Conservation (phyloP, 92 coral and sea anemone genomes). For the Zoanthus sansibaricus region DNA sequence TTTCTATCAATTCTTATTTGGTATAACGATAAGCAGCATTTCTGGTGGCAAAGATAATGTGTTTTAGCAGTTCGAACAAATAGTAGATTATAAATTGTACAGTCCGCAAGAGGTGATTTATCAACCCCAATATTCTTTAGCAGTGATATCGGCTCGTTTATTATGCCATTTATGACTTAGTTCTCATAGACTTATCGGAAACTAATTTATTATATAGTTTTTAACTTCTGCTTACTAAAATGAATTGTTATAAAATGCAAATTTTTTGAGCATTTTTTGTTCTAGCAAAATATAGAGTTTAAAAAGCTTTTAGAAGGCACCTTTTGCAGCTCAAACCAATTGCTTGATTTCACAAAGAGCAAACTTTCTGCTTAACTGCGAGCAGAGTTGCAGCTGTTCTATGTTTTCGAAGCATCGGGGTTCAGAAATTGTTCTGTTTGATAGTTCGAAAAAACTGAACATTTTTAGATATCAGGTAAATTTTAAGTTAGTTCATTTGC, state of each 20-base stretch:
- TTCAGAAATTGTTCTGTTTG: slow-evolving; percentile 11
- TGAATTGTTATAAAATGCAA: background rate
- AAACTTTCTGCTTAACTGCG: slow-evolving; percentile 1
- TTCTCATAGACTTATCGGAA: slow-evolving; percentile 34
- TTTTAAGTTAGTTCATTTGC: background rate
- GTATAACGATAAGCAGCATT: slow-evolving; percentile 29
- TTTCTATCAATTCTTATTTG: background rate
- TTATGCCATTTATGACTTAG: slow-evolving; percentile 39
- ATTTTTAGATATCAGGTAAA: background rate
- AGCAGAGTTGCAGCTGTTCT: slow-evolving; percentile 26
- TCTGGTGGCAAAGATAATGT: slow-evolving; percentile 33
- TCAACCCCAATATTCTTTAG: slow-evolving; percentile 21
- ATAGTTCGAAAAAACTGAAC: slow-evolving; percentile 2
- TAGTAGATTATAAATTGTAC: slow-evolving; percentile 42
- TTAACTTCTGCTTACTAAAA: background rate
- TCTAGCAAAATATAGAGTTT: background rate
- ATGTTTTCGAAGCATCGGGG: slow-evolving; percentile 24
- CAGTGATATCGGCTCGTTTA: slow-evolving; percentile 23
- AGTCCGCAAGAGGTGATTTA: slow-evolving; percentile 36
- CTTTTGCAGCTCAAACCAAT: background rate
- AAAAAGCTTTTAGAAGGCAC: slow-evolving; percentile 6
- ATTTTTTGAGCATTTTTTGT: background rate
- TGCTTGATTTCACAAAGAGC: slow-evolving; percentile 4
- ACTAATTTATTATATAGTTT: slow-evolving; percentile 33
- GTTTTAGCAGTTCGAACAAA: slow-evolving; percentile 33